phyloP scores from a whole-genome alignment of 2,113 vertebrate genomes.

The Galemys pyrenaicus region DNA sequence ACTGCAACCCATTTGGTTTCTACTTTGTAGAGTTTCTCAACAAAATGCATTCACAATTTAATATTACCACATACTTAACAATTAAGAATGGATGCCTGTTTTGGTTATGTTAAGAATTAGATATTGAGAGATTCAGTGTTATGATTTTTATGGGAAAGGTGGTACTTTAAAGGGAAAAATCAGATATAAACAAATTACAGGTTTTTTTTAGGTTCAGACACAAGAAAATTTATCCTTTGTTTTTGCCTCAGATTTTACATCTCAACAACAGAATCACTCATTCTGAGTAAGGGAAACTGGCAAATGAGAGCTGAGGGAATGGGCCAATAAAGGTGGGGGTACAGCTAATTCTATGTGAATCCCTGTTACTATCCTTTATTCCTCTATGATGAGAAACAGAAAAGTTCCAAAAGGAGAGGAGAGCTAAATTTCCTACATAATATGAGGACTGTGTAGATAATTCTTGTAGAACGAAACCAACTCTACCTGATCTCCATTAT shows the following conservation, averaged over 20 bases:
- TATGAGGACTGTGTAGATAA: background rate
- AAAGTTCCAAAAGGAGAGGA: background rate
- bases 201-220: background rate
- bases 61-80: background rate
- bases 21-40: background rate
- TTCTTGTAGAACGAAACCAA: background rate
- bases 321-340: background rate
- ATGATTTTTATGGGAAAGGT: background rate
- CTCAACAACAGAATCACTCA: background rate
- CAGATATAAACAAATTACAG: background rate
- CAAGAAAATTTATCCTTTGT: background rate
- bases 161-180: background rate
- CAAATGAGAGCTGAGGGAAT: background rate
- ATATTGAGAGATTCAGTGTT: background rate
- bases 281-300: background rate
- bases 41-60: background rate
- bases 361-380: too few species aligned
- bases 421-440: too few species aligned
- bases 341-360: rapidly evolving
- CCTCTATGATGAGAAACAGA: background rate
- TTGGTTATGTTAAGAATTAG: conserved; percentile 15
- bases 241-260: background rate
- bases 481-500: rapidly evolving
- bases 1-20: background rate
- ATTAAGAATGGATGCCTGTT: background rate